Base-by-base conservation (phyloP, 2,888 invertebrate genomes). In the Abrostola tripartita region DNA sequence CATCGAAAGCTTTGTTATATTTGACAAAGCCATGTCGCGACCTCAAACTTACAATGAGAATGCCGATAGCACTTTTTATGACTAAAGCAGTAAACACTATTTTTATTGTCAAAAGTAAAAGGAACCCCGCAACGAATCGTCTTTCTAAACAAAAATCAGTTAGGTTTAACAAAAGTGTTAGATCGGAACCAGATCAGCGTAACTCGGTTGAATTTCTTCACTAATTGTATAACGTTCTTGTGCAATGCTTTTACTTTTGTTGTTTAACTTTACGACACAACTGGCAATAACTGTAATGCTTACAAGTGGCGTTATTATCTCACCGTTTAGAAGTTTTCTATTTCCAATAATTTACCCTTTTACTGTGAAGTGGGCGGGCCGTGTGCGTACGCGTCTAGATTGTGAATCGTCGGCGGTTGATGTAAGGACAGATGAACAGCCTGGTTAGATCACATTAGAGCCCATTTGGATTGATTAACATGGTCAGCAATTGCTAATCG, bases 171-270 rank as follows among this genome's bases (percentile, higher is more conserved):
- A 67, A 71, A 65, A 66, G 68, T 68, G 59, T 58, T 63, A 65
- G 70, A 64, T 72, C 64, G 62, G 62, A 65, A 67, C 58, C 63
- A 72, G 52, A 66, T 71, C 62, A 75, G 78, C 76, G 81, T 83
- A 84, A 83, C 77, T 54, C 58, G 55, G 68, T 65, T 68, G 67
- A 73, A 76, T 88, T 87, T 83, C 87, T 76, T 78, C 82, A 87
- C 59, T 85, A 87, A 87, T 88, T 88, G 85, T 87, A 87, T 87
- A 88, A 88, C 84, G 53, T 74, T 76, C 83, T 83, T 76, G 80
- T 67, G 76, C 74, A 85, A 81, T 80, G 76, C 81, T 85, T 85
- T 86, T 86, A 85, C 86, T 86, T 83, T 82, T 80, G 74, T 83
- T 78, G 72, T 76, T 71, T 56, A 56, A 51, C 37, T 85, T 87